These are phyloP conservation scores for Brachionus koreanus DNA, from an alignment of 1,140 invertebrate species.

Conservation along the genomic window DNA sequence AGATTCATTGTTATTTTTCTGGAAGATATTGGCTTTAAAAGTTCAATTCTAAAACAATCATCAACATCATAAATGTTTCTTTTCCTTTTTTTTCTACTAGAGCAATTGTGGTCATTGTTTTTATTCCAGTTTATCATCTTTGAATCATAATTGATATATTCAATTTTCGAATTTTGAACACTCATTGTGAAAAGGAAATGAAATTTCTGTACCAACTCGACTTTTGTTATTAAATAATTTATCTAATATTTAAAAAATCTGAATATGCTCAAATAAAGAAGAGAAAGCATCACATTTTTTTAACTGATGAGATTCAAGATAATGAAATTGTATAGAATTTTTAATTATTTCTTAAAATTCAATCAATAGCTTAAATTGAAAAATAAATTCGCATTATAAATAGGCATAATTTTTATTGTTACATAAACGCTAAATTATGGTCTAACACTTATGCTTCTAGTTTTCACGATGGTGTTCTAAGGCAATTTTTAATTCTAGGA, in stretches of 20 bases:
- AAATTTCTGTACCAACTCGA: too few relatives aligned
- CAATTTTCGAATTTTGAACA: not conserved
- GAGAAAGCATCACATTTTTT: not conserved
- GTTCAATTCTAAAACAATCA: not conserved
- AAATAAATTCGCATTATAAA: not conserved
- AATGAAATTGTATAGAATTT: not conserved
- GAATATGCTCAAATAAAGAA: not conserved
- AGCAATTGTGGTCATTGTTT: not conserved
- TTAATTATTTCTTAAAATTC: not conserved
- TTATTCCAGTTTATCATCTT: not conserved
- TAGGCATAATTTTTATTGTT: too few relatives aligned
- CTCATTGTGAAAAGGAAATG: not conserved
- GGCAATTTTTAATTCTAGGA: too few relatives aligned
- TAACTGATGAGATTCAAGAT: not conserved
- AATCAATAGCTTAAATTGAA: not conserved
- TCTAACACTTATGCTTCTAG: too few relatives aligned
- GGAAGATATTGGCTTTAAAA: not conserved
- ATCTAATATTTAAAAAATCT: not conserved
- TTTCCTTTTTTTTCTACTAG: not conserved
- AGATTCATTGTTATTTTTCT: not conserved
- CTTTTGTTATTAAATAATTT: too few relatives aligned
- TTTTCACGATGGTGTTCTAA: too few relatives aligned
- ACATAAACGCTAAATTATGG: too few relatives aligned
- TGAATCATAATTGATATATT: not conserved
- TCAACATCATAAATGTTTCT: not conserved